Evolutionary conservation across 2,113 vertebrate genomes (phyloP), one percentile per base, ranked within the genome.

Genomic region (Ammospiza nelsoni): DNA sequence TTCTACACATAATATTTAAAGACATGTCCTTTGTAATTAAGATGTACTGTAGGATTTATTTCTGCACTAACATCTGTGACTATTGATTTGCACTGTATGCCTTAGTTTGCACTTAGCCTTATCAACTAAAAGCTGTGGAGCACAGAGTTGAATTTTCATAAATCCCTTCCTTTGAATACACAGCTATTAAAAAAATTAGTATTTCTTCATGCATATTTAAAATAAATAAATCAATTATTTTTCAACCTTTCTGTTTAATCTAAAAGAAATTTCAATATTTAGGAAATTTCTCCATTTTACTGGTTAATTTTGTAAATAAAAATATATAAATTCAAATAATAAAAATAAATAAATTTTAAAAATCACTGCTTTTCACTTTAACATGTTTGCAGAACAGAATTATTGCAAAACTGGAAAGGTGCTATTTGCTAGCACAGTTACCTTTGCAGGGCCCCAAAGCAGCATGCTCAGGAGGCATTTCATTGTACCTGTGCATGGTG

Each of bases 401-500:
- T 41, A 66, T 33, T 79, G 81, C 23, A 43, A 24, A 59, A 49
- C 23, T 29, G 24, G 52, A 62, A 75, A 74, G 16, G 54, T 48
- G 41, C 65, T 49, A 2, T 13, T 76, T 90, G 55, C 65, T 67
- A 13, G 37, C 43, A 19, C 37, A 39, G 41, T 43, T 51, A 58
- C 48, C 68, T 92, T 44, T 88, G 59, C 67, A 83, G 92, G 90
- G 85, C 90, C 82, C 48, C 85, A 80, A 2, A 63, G 73, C 55
- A 44, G 6, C 1, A 6, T 14, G 54, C 27, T 63, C 49, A 37
- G 74, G 54, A 75, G 68, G 48, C 48, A 19, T 74, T 67, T 67
- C 58, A 62, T 78, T 95, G 90, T 90, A 82, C 61, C 76, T 93
- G 89, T 89, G 91, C 88, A 57, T 4, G n/a, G 84, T 73, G 83